A percentile compares a stretch with the other conserved stretches of the same genome.
Conservation (phyloP, 2,888 invertebrate genomes). For the Empis stercorea region DNA sequence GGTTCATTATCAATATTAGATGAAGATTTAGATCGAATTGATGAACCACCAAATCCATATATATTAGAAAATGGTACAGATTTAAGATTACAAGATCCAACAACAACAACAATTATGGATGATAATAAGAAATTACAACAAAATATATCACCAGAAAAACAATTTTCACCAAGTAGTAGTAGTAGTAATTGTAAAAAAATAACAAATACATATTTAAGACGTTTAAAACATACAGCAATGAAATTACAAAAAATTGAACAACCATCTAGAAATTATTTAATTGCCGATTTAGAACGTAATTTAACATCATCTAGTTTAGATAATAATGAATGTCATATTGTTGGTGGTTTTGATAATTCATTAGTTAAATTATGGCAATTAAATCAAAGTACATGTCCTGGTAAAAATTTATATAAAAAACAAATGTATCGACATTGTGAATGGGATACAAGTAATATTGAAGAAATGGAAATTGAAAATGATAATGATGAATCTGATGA, state of each 20-base stretch:
- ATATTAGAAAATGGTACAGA: slow-evolving; percentile 1
- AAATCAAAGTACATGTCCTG: slow-evolving; percentile 25
- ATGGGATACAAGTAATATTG: slow-evolving; percentile 27
- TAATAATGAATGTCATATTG: slow-evolving; percentile 29
- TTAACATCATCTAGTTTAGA: slow-evolving; percentile 27
- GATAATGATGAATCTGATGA: slow-evolving; percentile 12
- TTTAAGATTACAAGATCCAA: neutral
- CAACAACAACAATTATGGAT: too few species aligned
- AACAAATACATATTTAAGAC: slow-evolving; percentile 2
- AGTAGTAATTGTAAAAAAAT: neutral
- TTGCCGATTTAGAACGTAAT: slow-evolving; percentile 14
- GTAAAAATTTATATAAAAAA: slow-evolving; percentile 27
- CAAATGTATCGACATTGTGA: slow-evolving; percentile 16
- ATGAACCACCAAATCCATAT: slow-evolving; percentile 13
- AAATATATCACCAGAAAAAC: neutral
- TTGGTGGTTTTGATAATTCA: slow-evolving; percentile 32
- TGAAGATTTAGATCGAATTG: slow-evolving; percentile 14
- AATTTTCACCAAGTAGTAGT: neutral
- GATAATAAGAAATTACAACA: neutral
- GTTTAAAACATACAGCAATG: slow-evolving; percentile 4
- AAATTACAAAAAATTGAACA: slow-evolving; percentile 10
- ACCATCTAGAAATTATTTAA: slow-evolving; percentile 13
- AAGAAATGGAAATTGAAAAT: slow-evolving; percentile 19
- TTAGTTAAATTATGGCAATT: slow-evolving; percentile 32
- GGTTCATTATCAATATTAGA: slow-evolving; percentile 12